A percentile compares a stretch with the other conserved stretches of the same genome.
Evolutionary conservation across 2,797 vertebrate species (phyloP).

Genomic region (Momotus momota): DNA sequence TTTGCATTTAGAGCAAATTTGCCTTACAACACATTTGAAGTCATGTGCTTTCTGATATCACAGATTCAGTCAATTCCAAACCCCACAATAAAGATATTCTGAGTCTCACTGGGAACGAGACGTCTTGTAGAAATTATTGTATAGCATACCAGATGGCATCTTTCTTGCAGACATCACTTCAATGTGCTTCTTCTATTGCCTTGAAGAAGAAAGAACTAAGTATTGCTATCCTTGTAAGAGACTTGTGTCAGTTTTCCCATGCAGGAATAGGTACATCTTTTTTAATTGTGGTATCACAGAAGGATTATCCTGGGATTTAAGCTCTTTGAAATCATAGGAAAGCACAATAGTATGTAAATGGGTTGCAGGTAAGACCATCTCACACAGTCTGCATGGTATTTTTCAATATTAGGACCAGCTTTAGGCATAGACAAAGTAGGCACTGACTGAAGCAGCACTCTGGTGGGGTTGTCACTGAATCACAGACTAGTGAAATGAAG

Average conservation of each 20-base stretch:
- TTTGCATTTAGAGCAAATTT: conserved; percentile 1
- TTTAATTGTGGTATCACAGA: not conserved
- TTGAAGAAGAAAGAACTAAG: conserved; percentile 31
- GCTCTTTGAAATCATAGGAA: not conserved
- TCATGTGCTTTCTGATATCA: conserved; percentile 15
- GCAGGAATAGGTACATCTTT: not conserved
- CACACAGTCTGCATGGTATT: not conserved
- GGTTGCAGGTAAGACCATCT: not conserved
- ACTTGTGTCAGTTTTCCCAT: not conserved
- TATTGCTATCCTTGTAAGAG: not conserved
- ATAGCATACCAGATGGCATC: conserved; percentile 61
- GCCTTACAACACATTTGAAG: conserved; percentile 9
- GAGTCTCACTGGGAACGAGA: conserved; percentile 40
- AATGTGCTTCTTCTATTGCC: conserved; percentile 20
- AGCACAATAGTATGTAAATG: not conserved
- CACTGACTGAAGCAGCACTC: not conserved
- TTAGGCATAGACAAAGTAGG: not conserved
- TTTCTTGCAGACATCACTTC: conserved; percentile 55
- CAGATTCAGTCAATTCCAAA: conserved; percentile 26
- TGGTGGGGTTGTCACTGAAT: not conserved
- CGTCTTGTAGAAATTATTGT: conserved; percentile 28
- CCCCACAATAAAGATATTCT: conserved; percentile 38
- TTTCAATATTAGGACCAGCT: not conserved
- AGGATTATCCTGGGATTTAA: not conserved
- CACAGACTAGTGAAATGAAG: not conserved